Evolutionary conservation across 2,113 vertebrate genomes (phyloP), one percentile per base, ranked within the genome.

Genomic region (Columba janthina): DNA sequence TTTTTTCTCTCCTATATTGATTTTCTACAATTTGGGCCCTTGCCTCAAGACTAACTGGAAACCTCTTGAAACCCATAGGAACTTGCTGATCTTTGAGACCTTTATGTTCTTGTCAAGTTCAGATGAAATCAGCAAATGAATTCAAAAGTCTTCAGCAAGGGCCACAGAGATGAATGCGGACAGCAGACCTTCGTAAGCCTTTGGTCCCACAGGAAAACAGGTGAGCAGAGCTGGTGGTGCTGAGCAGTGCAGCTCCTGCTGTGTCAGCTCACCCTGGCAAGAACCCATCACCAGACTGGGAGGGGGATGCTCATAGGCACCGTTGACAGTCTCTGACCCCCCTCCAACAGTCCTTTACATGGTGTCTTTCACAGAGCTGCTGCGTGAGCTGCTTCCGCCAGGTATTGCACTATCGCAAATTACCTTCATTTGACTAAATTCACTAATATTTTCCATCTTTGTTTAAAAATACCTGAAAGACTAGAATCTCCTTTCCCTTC

Each of bases 201-300:
- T 36, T 67, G 34, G 61, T 85, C 38, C 29, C 48, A 11, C 12
- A 42, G 24, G 73, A 74, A 56, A 81, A 56, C 5, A 64, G 56
- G 18, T 0, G 2, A 58, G 17, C 29, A 44, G 64, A 67, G 28
- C 50, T 12, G 0, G 1, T 1, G 2, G 16, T 32, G 53, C 58
- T 40, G 36, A 85, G 48, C 32, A 10, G 42, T 17, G 50, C 20
- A 44, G 17, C 21, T 57, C 31, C 18, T 10, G 3, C 16, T n/a
- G 22, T 38, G 18, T 20, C 46, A 44, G 20, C 60, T 61, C 58
- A 36, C 7, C 34, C 44, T 38, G 72, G 24, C 53, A 85, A 42
- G 87, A 85, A 42, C 10, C 13, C 19, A 60, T 21, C 28, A 10
- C 31, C 46, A 67, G 31, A 4, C 10, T 54, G 64, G 26, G 66